These are phyloP conservation scores for Hephaestus fuliginosus DNA, from an alignment of 2,797 vertebrate genomes.

Conservation along the genomic window DNA sequence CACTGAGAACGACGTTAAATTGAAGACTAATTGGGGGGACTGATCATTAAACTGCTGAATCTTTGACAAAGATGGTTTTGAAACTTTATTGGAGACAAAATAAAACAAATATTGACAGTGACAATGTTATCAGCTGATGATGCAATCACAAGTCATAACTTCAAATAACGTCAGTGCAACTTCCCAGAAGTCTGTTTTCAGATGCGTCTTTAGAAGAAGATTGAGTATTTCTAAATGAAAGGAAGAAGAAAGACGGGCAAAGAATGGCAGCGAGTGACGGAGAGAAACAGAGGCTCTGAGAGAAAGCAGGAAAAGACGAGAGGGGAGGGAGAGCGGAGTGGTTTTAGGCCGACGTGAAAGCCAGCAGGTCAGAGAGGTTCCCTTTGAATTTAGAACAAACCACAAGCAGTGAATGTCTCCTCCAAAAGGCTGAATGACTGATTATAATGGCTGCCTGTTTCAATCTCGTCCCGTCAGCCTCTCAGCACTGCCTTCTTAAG, in stretches of 20 bases:
- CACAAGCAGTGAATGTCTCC: conserved; percentile 76
- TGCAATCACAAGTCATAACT: conserved; percentile 32
- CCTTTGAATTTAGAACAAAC: conserved; percentile 85
- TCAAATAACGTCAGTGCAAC: conserved; percentile 23
- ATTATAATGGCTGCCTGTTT: conserved; percentile 85
- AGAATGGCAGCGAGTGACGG: conserved; percentile 8
- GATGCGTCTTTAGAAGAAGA: conserved; percentile 16
- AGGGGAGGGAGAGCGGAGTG: conserved; percentile 43
- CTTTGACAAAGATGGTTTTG: conserved; percentile 11
- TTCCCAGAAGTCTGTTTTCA: conserved; percentile 28
- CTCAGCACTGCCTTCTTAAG: conserved; percentile 71
- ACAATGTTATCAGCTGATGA: conserved; percentile 19
- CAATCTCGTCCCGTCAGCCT: conserved; percentile 78
- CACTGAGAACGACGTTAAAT: background rate
- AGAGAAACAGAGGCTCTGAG: conserved; percentile 44
- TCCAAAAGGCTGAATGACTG: conserved; percentile 83
- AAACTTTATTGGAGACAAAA: background rate
- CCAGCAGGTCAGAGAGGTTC: conserved; percentile 84
- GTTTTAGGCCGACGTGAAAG: conserved; percentile 74
- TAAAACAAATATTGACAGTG: conserved; percentile 27
- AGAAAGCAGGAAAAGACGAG: conserved; percentile 47
- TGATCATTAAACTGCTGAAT: conserved; percentile 12
- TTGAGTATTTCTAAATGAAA: conserved; percentile 19
- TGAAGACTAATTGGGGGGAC: conserved; percentile 20
- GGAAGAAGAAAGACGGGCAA: conserved; percentile 17